Evolutionary conservation across 2,888 invertebrate species (phyloP), one percentile per base, ranked within the genome.

Genomic region (Acheta domesticus): DNA sequence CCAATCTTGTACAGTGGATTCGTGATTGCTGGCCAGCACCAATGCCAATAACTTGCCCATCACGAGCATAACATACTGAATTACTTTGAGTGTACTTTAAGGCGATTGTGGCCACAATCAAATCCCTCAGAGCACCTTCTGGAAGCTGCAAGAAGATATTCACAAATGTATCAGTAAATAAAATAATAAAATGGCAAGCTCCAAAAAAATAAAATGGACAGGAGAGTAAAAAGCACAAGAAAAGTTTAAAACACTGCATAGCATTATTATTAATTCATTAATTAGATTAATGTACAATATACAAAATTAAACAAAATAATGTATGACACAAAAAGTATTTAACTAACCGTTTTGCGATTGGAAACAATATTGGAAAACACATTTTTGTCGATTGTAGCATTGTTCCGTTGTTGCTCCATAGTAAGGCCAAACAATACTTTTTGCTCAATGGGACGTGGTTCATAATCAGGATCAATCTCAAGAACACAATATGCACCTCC

Each of bases 1-100:
- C 99, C 83, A 99, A 90, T 83, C 98, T 91, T 1, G 98, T 98
- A 88, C 99, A 99, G 87, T 99, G 99, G 85, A 99, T 98, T 83
- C 99, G 92, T 0, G 97, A 98, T 87, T 99, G 99, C 86, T 99
- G 99, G 0, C 99, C 99, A n/a, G 99, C 99, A 49, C 99, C 99
- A 84, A 98, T 98, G 21, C 99, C 99, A 84, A 98, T 92, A 19
- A 96, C 93, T 90, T 96, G 93, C 5, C 97, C 97, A 87, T 97
- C 94, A 84, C 93, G 93, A 0, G 98, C 98, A 85, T 94, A 99
- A 86, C 98, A 99, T 0, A 99, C 99, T 0, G 98, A 98, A 87
- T 99, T 99, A 84, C 98, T 98, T 87, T 99, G 99, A 0, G 99
- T 98, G 86, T 97, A 99, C 86, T 99, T 99, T 23, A 99, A 89